phyloP scores from a whole-genome alignment of 2,113 vertebrate species.

The Alces alces region DNA sequence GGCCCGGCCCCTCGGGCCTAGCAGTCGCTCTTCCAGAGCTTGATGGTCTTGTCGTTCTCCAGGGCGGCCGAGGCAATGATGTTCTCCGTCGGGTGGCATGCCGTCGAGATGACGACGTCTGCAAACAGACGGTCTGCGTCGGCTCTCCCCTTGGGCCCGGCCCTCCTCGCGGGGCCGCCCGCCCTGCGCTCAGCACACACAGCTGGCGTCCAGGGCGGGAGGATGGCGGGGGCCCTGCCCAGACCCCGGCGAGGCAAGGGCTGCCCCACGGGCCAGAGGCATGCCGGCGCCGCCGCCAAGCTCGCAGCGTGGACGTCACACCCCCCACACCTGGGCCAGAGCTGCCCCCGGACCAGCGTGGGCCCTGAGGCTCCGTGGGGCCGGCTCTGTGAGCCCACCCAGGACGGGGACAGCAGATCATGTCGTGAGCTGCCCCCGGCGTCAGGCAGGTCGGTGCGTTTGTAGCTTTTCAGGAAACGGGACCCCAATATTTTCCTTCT shows the following conservation, averaged over 20 bases:
- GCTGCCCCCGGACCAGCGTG: accelerated
- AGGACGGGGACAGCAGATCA: accelerated
- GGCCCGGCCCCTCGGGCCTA: conserved; percentile 78
- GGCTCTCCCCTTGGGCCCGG: accelerated
- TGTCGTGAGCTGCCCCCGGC: neutral
- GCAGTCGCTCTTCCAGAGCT: conserved; percentile 99
- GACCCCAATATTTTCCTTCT: neutral
- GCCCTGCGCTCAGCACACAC: accelerated
- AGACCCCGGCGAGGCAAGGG: neutral
- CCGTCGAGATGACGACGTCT: conserved; percentile 99
- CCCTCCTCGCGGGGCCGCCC: accelerated
- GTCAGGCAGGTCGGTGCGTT: neutral
- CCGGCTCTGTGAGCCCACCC: neutral
- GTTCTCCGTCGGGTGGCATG: conserved; percentile 99
- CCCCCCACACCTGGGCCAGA: neutral
- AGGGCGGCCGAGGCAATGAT: conserved; percentile 97
- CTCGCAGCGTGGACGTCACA: accelerated
- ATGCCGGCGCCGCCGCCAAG: accelerated
- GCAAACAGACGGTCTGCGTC: neutral
- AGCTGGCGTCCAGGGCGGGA: neutral
- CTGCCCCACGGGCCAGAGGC: neutral
- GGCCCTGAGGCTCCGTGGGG: accelerated
- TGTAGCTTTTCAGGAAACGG: too few relatives aligned
- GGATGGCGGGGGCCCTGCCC: neutral
- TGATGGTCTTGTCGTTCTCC: conserved; percentile 99